Conservation (phyloP, 2,888 invertebrate genomes). For the Ceratothoa steindachneri region DNA sequence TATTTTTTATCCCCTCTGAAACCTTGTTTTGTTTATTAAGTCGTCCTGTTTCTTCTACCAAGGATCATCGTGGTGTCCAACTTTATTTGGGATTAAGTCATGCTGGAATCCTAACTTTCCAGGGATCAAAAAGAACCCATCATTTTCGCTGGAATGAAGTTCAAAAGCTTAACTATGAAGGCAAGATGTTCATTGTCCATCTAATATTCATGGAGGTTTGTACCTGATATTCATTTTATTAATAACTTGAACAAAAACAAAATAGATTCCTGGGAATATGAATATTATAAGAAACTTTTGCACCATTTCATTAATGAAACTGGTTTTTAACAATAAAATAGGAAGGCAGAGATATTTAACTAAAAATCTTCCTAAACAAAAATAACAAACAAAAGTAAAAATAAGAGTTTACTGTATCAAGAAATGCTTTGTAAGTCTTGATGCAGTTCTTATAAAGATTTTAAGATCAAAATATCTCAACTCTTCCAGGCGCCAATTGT, state of each 20-base stretch:
- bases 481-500: no score
- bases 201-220: slow-evolving; percentile 84
- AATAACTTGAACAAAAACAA: neutral
- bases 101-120: slow-evolving; percentile 89
- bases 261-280: no score
- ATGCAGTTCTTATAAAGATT: no score
- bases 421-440: no score
- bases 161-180: slow-evolving; percentile 92
- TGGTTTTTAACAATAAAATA: neutral
- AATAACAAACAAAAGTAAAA: slow-evolving; percentile 10
- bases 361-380: neutral
- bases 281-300: no score
- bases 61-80: slow-evolving; percentile 90
- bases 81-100: slow-evolving; percentile 92
- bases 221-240: no score
- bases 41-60: no score
- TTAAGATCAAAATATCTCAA: no score
- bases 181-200: slow-evolving; percentile 95
- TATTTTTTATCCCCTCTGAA: no score
- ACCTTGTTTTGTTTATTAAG: no score
- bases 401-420: no score
- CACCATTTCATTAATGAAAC: neutral
- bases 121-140: slow-evolving; percentile 85
- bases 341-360: neutral
- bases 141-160: slow-evolving; percentile 96